Evolutionary conservation across 2,888 invertebrate species (phyloP), one percentile per base, ranked within the genome.

Genomic region (Willowsia nigromaculata): DNA sequence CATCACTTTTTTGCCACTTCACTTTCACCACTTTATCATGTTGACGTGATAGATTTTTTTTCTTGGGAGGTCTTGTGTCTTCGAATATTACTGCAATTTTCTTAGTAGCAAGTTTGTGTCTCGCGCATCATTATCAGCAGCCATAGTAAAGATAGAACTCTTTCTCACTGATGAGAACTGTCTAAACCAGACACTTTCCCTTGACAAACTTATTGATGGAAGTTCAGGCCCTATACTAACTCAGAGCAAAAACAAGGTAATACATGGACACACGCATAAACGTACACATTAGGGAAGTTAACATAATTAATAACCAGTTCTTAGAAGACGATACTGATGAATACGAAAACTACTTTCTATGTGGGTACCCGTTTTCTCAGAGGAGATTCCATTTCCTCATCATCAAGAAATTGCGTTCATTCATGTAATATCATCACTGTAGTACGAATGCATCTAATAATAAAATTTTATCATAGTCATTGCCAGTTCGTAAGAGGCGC

Each of bases 271-370:
- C 33, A n/a, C 33, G 3, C 62, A 30, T n/a, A 33, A 65, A 13
- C 43, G 27, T 15, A 13, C 27, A 15, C 22, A 40, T 68, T 40
- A 40, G 27, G 18, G 3, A 68, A 68, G 68, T 68, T 59, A 59
- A 62, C 40, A 81, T 25, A 81, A 62, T 62, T 81, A 53, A 62
- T 81, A 37, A 25, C 18, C 9, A 22, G 68, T 68, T 68, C 33
- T 37, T 9, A 22, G 68, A 68, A 68, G 68, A 37, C 33, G 68
- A 68, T 68, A 22, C 65, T 65, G 65, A 65, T n/a, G 65, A 65
- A 65, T 65, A 33, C 13, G 33, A 33, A 27, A 68, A 65, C 40
- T 68, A 40, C 22, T 68, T 68, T 2, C 37, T 13, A 43, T 43
- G 13, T n/a, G n/a, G n/a, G n/a, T n/a, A n/a, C 30, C 2, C 30